These are phyloP conservation scores for Pachliopta kotzebuea DNA, from an alignment of 2,888 invertebrate species.

Conservation along the genomic window DNA sequence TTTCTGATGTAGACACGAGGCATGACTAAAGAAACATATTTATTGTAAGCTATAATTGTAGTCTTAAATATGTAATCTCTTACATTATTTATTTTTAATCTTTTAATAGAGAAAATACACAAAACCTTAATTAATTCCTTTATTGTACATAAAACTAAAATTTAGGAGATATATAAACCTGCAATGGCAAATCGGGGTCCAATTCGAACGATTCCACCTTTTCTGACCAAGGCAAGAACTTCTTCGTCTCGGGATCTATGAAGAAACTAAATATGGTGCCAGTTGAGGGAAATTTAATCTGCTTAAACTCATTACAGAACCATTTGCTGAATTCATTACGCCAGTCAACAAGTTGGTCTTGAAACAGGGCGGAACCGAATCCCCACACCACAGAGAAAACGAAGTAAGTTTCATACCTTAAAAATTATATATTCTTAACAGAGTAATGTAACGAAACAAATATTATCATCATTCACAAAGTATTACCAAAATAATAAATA, in stretches of 20 bases:
- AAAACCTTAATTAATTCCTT: not conserved
- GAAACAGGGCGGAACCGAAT: conserved; percentile 94
- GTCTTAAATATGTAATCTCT: too few relatives aligned
- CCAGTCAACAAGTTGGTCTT: conserved; percentile 95
- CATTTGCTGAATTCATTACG: conserved; percentile 97
- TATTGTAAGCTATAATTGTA: not conserved
- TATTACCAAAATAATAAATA: too few relatives aligned
- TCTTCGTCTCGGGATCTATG: conserved; percentile 92
- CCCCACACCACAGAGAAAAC: conserved; percentile 95
- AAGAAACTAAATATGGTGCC: conserved; percentile 94
- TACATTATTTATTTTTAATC: too few relatives aligned
- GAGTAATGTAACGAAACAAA: not conserved
- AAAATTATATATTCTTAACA: conserved; percentile 14
- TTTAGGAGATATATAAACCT: conserved; percentile 71
- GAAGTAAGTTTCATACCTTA: conserved; percentile 93
- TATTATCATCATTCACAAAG: not conserved
- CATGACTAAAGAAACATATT: conserved; percentile 82
- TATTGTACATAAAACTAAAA: not conserved
- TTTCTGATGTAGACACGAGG: conserved; percentile 94
- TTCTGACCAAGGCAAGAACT: conserved; percentile 93
- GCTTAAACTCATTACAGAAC: conserved; percentile 96
- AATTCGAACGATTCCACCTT: conserved; percentile 88
- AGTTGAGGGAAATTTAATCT: conserved; percentile 90
- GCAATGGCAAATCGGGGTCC: conserved; percentile 92
- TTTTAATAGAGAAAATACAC: too few relatives aligned